These are phyloP conservation scores for Parauchenoglanis punctatus DNA, from an alignment of 2,797 vertebrate genomes.

Conservation along the genomic window DNA sequence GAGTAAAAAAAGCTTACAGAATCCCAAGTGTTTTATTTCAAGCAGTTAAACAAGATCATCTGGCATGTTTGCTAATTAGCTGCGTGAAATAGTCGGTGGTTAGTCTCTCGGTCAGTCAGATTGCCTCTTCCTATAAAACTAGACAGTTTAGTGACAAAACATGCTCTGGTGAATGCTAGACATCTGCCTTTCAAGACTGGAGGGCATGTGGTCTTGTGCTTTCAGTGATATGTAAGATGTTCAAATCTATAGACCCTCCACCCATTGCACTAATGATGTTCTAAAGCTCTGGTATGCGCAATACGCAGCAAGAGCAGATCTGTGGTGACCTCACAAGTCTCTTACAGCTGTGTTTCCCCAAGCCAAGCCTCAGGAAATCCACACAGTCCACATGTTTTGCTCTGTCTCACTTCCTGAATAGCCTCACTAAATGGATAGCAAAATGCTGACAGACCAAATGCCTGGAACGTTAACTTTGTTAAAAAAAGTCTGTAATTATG, in stretches of 20 bases:
- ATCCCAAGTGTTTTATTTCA: not conserved
- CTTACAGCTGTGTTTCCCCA: slow-evolving; percentile 29
- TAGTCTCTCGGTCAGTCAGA: not conserved
- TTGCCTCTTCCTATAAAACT: not conserved
- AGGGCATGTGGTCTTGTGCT: not conserved
- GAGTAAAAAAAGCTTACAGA: not conserved
- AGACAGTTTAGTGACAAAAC: not conserved
- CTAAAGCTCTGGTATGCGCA: slow-evolving; percentile 13
- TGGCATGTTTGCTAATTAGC: not conserved
- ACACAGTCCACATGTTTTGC: slow-evolving; percentile 19
- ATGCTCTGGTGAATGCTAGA: not conserved
- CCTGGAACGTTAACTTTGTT: not conserved
- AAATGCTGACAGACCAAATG: slow-evolving; percentile 18
- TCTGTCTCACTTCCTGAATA: not conserved
- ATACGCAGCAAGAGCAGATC: slow-evolving; percentile 1
- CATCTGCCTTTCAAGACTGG: not conserved
- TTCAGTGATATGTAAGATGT: not conserved
- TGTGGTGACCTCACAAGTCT: slow-evolving; percentile 22
- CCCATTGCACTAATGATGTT: slow-evolving; percentile 9
- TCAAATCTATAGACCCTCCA: not conserved
- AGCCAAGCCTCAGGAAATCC: slow-evolving; percentile 34
- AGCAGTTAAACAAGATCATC: not conserved
- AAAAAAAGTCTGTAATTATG: not conserved
- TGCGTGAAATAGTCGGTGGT: not conserved
- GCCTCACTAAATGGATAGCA: not conserved